Conservation (phyloP, 2,888 invertebrate genomes). For the Cyclophora punctaria region DNA sequence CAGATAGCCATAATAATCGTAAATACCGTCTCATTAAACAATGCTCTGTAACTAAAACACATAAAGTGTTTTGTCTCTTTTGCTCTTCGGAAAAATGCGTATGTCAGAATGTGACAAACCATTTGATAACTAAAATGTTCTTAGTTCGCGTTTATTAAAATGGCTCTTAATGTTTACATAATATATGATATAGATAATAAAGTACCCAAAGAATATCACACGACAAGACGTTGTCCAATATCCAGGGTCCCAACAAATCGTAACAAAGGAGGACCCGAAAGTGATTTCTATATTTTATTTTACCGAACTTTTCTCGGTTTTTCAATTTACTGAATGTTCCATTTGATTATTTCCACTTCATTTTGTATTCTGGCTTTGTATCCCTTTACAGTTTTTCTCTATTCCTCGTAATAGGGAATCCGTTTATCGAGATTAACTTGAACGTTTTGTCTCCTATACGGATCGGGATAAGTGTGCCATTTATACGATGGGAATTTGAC, state of each 20-base stretch:
- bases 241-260: conserved; percentile 11
- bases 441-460: conserved; percentile 24
- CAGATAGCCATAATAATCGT: too few relatives aligned
- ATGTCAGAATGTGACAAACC: too few relatives aligned
- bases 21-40: too few relatives aligned
- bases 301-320: conserved; percentile 28
- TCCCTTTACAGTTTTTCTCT: conserved; percentile 25
- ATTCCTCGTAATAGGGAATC: conserved; percentile 23
- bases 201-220: background rate
- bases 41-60: too few relatives aligned
- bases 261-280: conserved; percentile 1
- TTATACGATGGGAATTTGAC: conserved; percentile 2
- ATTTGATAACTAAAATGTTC: too few relatives aligned
- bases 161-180: too few relatives aligned
- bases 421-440: conserved; percentile 25
- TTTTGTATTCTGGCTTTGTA: conserved; percentile 33
- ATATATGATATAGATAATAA: too few relatives aligned
- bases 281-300: conserved; percentile 34
- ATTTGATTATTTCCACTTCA: conserved; percentile 33
- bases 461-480: conserved; percentile 20
- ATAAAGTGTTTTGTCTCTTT: too few relatives aligned
- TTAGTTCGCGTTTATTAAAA: too few relatives aligned
- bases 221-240: background rate
- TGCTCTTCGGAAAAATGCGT: too few relatives aligned
- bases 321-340: conserved; percentile 35